Evolutionary conservation across 2,888 invertebrate species (phyloP), one percentile per base, ranked within the genome.

Genomic region (Synanthedon tipuliformis): DNA sequence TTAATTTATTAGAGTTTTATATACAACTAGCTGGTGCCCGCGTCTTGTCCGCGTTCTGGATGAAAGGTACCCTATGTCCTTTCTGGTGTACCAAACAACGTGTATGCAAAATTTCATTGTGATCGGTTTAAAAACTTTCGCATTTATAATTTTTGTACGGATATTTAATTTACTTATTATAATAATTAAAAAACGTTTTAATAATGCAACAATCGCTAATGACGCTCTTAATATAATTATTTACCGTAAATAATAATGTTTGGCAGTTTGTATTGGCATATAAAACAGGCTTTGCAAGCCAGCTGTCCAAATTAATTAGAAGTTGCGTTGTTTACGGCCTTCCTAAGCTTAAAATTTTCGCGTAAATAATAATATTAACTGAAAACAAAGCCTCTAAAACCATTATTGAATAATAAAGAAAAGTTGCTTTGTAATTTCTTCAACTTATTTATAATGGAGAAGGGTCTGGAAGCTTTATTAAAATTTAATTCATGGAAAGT

Each of bases 311-410:
- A 58, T 56, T 57, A 61, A 60, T 61, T 59, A 58, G 56, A 58
- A 60, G 57, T 59, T 60, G 52, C 57, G 59, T 61, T 61, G 60
- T 49, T 49, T 49, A 49, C 49, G 49, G 4, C 18, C 18, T 49
- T 49, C 49, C 49, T 49, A 49, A 49, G 49, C 49, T 16, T 16
- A 54, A 58, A 62, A 59, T 57, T 59, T 54, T 52, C 55, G 54
- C 57, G 57, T 59, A 59, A 58, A 62, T 56, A 55, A 53, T 56
- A 52, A 53, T 61, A 61, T 60, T 60, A 61, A 59, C 60, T 58
- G 57, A 57, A 58, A 57, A 49, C 57, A 55, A 58, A 54, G 56
- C 48, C 55, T 48, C 51, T 40, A 50, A 51, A 51, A 18, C 51
- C 51, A 50, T 53, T 52, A 54, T 40, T 48, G 18, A 41, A 51